These are phyloP conservation scores for Zingel zingel DNA, from an alignment of 2,113 vertebrate genomes.

Conservation along the genomic window DNA sequence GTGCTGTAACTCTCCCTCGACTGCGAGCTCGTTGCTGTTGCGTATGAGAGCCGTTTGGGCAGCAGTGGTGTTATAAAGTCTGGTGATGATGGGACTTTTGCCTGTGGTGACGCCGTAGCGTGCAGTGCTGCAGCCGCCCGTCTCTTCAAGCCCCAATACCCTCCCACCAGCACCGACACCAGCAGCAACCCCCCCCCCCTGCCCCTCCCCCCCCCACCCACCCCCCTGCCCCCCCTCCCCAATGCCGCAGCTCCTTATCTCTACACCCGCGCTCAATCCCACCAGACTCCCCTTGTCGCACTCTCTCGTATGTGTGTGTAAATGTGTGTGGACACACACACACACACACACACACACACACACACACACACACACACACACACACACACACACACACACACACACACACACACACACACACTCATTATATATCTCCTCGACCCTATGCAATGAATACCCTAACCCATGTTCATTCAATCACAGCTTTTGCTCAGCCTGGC, in stretches of 20 bases:
- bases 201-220: constrained; percentile 22
- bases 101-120: constrained; percentile 41
- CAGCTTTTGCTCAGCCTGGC: constrained; percentile 23
- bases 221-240: constrained; percentile 36
- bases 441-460: constrained; percentile 28
- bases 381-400: constrained; percentile 40
- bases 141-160: constrained; percentile 64
- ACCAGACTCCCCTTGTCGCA: constrained; percentile 52
- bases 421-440: constrained; percentile 29
- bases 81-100: constrained; percentile 19
- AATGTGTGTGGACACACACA: constrained; percentile 33
- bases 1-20: constrained; percentile 29
- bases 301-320: constrained; percentile 44
- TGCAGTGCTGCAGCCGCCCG: constrained; percentile 69
- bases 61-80: constrained; percentile 22
- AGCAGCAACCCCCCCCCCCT: constrained; percentile 45
- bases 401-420: constrained; percentile 39
- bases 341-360: constrained; percentile 46
- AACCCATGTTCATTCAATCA: constrained; percentile 19
- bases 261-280: constrained; percentile 68
- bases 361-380: constrained; percentile 15
- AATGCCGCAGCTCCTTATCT: constrained; percentile 82
- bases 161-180: constrained; percentile 55
- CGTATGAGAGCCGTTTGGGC: constrained; percentile 8
- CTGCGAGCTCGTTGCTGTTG: constrained; percentile 10